Evolutionary conservation across 2,888 invertebrate species (phyloP).

Genomic region (Drosophila buzzatii): DNA sequence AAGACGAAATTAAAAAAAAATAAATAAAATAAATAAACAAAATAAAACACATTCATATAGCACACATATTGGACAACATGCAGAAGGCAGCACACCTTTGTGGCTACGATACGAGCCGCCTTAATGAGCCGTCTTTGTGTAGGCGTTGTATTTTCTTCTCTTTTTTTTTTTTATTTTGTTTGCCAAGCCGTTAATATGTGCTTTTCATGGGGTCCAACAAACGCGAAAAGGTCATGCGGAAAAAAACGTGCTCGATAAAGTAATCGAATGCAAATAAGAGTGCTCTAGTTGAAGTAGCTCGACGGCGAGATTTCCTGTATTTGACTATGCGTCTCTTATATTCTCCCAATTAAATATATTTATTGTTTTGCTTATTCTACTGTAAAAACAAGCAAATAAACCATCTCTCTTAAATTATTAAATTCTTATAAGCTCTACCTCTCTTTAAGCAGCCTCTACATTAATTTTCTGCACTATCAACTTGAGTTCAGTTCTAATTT

Average conservation of each 20-base stretch:
- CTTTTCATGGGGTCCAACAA: constrained; percentile 23
- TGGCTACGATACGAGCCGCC: constrained; percentile 11
- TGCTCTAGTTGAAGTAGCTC: not conserved
- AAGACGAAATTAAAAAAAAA: constrained; percentile 22
- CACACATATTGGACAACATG: constrained; percentile 15
- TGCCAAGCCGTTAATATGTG: constrained; percentile 32
- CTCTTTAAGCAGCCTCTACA: too few relatives aligned
- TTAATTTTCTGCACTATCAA: not conserved
- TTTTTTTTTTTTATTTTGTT: constrained; percentile 7
- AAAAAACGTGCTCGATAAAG: constrained; percentile 14
- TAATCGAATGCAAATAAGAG: constrained; percentile 4
- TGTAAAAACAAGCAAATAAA: not conserved
- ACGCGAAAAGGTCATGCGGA: constrained; percentile 28
- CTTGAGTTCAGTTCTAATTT: constrained; percentile 7
- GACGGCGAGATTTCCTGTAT: not conserved
- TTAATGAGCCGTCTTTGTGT: constrained; percentile 43
- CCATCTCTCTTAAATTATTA: not conserved
- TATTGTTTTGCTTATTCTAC: not conserved
- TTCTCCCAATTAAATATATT: not conserved
- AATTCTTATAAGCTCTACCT: not conserved
- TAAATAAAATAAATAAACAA: constrained; percentile 31
- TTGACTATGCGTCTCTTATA: not conserved
- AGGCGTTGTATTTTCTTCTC: constrained; percentile 21
- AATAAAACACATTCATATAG: constrained; percentile 29
- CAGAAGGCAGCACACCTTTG: constrained; percentile 41